Evolutionary conservation across 2,888 invertebrate species (phyloP), one percentile per base, ranked within the genome.

Genomic region (Archaeoteleia sp.): DNA sequence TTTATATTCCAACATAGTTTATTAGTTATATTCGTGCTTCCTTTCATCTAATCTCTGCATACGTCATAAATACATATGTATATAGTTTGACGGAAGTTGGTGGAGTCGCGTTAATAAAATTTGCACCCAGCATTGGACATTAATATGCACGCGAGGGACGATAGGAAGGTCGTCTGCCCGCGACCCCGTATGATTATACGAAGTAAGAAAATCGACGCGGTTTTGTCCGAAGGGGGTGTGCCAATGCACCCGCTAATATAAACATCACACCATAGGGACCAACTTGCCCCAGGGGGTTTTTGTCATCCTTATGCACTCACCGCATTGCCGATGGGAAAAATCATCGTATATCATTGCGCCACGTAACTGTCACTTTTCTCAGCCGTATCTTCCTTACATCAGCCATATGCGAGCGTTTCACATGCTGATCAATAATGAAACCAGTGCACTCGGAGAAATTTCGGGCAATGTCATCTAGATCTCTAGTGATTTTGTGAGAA

Each of bases 241-340:
- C 62, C 62, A 71, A 74, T 78, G 74, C 75, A 78, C 77, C 74
- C 67, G 77, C 79, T 81, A 82, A 84, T 82, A 82, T 78, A 84
- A 84, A 83, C 78, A 82, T 82, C 78, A 80, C 74, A 77, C 78
- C 74, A 27, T 62, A 66, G 78, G 79, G 79, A 76, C 60, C 63
- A 45, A 74, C 71, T 72, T 70, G 70, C 70, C 54, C 73, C 37
- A 65, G 76, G 77, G 78, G 75, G 54, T 72, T 67, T 69, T 73
- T 71, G 60, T 60, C 55, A 55, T 32, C 67, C 61, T 61, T 27
- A 42, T 51, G 53, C 42, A 53, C 32, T 61, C 32, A 49, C 49
- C n/a, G n/a, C n/a, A n/a, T n/a, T n/a, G n/a, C n/a, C n/a, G n/a
- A n/a, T n/a, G n/a, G n/a, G n/a, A n/a, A n/a, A n/a, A n/a, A 78